Percentiles rank a stretch among this genome's conserved stretches.
Evolutionary conservation across 2,113 vertebrate genomes (phyloP).

Genomic region (Montifringilla adamsi): DNA sequence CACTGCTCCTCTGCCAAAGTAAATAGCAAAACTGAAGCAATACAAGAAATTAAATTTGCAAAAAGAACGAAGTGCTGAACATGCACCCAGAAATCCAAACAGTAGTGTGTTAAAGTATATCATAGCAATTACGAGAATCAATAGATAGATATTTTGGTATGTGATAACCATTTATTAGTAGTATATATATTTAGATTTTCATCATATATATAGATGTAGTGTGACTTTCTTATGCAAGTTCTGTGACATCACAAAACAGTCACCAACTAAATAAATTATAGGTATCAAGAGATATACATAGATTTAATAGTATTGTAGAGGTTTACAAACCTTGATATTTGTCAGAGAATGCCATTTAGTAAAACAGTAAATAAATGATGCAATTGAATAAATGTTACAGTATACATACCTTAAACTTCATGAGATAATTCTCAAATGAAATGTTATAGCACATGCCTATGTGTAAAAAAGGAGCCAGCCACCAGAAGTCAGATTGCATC

Average conservation of each 20-base stretch:
- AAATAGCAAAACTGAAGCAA: background rate
- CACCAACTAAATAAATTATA: background rate
- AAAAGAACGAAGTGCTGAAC: background rate
- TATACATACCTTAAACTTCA: background rate
- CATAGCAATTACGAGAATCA: background rate
- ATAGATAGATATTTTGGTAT: background rate
- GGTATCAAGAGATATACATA: background rate
- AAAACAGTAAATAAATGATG: background rate
- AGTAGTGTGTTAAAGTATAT: background rate
- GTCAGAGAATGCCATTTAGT: background rate
- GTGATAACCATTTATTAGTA: background rate
- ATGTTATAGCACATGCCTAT: fast-evolving
- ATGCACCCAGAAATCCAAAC: background rate
- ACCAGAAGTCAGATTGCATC: background rate
- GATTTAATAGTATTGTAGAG: background rate
- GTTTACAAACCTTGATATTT: background rate
- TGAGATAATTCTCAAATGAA: background rate
- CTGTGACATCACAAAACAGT: background rate
- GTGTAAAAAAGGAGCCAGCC: background rate
- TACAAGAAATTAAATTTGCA: background rate
- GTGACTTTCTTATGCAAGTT: background rate
- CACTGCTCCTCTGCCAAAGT: background rate
- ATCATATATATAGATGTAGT: background rate
- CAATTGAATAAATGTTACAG: background rate
- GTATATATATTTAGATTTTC: background rate